These are phyloP conservation scores for Drosophila oshimai DNA, from an alignment of 1,140 invertebrate species.

Conservation along the genomic window DNA sequence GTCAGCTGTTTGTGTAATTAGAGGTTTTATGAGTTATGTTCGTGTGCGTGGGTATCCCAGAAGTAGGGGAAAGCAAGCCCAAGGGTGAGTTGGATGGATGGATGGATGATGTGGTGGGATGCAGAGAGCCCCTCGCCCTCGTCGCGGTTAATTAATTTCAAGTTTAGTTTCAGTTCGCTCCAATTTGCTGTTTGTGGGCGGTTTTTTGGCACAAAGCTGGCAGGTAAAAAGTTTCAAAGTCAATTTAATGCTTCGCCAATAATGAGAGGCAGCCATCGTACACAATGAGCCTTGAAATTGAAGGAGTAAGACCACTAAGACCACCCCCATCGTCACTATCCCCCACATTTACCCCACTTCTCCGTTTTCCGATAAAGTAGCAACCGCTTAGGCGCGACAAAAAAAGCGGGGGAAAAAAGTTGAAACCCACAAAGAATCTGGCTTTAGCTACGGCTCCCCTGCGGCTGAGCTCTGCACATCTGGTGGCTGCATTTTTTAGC, in stretches of 20 bases:
- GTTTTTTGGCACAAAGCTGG: slow-evolving; percentile 43
- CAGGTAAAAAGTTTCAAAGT: slow-evolving; percentile 76
- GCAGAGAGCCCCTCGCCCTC: slow-evolving; percentile 24
- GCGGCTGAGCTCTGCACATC: slow-evolving; percentile 29
- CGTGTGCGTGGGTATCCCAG: slow-evolving; percentile 22
- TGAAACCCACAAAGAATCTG: slow-evolving; percentile 28
- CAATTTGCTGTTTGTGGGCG: slow-evolving; percentile 26
- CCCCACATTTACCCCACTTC: neutral
- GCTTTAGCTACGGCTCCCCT: slow-evolving; percentile 41
- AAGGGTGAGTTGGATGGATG: neutral
- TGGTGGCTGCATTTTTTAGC: slow-evolving; percentile 34
- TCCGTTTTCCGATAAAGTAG: slow-evolving; percentile 34
- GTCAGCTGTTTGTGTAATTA: slow-evolving; percentile 77
- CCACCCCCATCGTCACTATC: neutral
- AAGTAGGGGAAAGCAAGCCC: neutral
- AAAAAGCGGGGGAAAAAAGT: slow-evolving; percentile 12
- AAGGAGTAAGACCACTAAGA: neutral
- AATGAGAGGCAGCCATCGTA: slow-evolving; percentile 28
- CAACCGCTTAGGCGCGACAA: slow-evolving; percentile 51
- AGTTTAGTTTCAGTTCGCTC: slow-evolving; percentile 64
- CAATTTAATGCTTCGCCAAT: slow-evolving; percentile 71
- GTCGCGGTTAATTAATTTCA: slow-evolving; percentile 78
- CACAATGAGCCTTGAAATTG: slow-evolving; percentile 78
- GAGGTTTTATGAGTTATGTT: slow-evolving; percentile 71
- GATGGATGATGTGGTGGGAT: too few relatives aligned